Percentiles rank a stretch among this genome's conserved stretches.
These are phyloP conservation scores for Ligdia adustata DNA, from an alignment of 2,888 invertebrate genomes.

Conservation along the genomic window DNA sequence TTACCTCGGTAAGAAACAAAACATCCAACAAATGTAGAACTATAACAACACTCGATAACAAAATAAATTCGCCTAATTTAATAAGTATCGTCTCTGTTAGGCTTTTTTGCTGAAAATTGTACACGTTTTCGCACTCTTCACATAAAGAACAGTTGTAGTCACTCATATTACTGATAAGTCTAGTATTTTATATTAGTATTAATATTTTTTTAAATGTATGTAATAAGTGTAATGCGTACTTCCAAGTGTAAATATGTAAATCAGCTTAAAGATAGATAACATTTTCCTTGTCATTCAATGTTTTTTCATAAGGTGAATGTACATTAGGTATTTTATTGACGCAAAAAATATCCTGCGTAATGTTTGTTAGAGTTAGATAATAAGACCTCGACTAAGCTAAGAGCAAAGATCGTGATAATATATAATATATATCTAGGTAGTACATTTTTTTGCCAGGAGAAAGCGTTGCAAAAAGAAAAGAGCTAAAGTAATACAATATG, in stretches of 20 bases:
- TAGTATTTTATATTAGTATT: not conserved
- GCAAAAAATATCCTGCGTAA: too few species aligned
- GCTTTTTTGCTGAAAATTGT: not conserved
- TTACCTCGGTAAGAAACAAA: conserved; percentile 12
- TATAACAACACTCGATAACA: conserved; percentile 5
- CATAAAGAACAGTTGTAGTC: conserved; percentile 17
- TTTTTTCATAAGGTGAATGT: not conserved
- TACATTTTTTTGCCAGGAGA: too few species aligned
- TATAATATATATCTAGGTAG: too few species aligned
- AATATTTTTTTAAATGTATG: not conserved
- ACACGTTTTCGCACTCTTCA: conserved; percentile 1
- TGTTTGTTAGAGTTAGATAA: too few species aligned
- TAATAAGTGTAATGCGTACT: conserved; percentile 5
- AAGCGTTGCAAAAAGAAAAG: too few species aligned
- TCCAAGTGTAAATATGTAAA: conserved; percentile 13
- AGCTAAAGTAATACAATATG: too few species aligned
- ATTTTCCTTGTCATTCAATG: conserved; percentile 14
- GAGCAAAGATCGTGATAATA: too few species aligned
- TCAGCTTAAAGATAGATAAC: conserved; percentile 9
- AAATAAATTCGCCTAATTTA: conserved; percentile 13
- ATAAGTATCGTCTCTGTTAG: not conserved
- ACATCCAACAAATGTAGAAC: conserved; percentile 5
- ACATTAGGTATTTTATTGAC: too few species aligned
- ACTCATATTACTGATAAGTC: conserved; percentile 2
- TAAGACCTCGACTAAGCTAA: too few species aligned